These are phyloP conservation scores for Bombus fervidus DNA, from an alignment of 1,140 invertebrate genomes.

Conservation along the genomic window DNA sequence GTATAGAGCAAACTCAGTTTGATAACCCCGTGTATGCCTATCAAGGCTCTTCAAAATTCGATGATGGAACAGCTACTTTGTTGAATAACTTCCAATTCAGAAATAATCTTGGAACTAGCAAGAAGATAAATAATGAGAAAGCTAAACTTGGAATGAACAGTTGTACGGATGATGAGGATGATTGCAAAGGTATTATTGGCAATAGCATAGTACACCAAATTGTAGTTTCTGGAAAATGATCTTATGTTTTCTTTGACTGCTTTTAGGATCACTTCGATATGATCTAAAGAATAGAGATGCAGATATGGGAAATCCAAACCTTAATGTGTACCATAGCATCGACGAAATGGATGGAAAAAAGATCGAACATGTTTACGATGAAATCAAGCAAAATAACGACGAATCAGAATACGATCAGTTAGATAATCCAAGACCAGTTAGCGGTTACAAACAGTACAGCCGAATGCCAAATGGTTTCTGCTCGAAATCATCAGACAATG, in stretches of 20 bases:
- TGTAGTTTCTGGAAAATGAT: neutral
- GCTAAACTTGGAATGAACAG: conserved; percentile 71
- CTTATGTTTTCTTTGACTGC: neutral
- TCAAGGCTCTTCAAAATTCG: conserved; percentile 84
- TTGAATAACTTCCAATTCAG: conserved; percentile 84
- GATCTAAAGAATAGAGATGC: conserved; percentile 92
- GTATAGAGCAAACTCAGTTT: conserved; percentile 92
- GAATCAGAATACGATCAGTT: conserved; percentile 93
- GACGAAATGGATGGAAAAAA: conserved; percentile 88
- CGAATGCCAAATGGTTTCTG: conserved; percentile 86
- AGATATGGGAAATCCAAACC: conserved; percentile 91
- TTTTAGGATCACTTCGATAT: conserved; percentile 75
- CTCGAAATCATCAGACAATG: conserved; percentile 54
- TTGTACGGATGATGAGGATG: conserved; percentile 80
- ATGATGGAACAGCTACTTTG: conserved; percentile 84
- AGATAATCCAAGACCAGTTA: conserved; percentile 91
- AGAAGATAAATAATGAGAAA: conserved; percentile 77
- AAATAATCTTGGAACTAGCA: conserved; percentile 87
- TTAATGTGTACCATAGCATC: conserved; percentile 90
- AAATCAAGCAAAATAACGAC: conserved; percentile 92
- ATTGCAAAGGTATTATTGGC: conserved; percentile 80
- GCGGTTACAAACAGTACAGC: conserved; percentile 90
- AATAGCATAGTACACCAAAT: neutral
- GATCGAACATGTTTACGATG: conserved; percentile 94
- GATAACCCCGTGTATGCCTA: conserved; percentile 96